These are phyloP conservation scores for Callopanchax toddi DNA, from an alignment of 2,113 vertebrate genomes.

Conservation along the genomic window DNA sequence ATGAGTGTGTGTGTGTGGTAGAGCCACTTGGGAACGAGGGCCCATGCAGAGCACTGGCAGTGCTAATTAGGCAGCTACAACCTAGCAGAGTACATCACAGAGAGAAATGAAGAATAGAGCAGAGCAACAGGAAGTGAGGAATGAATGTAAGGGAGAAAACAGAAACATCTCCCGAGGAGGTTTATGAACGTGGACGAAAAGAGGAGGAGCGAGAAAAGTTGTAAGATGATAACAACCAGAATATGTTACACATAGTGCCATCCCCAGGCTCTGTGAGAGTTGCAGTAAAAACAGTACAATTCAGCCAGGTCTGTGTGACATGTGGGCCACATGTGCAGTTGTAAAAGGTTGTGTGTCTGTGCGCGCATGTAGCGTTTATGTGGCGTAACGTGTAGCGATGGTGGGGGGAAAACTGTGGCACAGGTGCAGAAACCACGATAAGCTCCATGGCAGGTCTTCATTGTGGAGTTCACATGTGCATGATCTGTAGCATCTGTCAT, in stretches of 20 bases:
- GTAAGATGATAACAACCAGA: constrained; percentile 31
- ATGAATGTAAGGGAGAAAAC: constrained; percentile 31
- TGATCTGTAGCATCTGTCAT: constrained; percentile 32
- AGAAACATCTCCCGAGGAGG: constrained; percentile 39
- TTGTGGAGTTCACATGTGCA: constrained; percentile 32
- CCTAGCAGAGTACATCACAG: constrained; percentile 66
- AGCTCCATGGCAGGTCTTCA: constrained; percentile 21
- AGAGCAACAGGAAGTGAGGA: constrained; percentile 41
- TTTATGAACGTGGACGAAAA: constrained; percentile 16
- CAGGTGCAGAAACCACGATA: constrained; percentile 51
- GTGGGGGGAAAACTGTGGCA: constrained; percentile 6
- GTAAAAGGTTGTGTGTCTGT: neutral
- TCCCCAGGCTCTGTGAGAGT: constrained; percentile 16
- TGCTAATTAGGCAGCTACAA: constrained; percentile 74
- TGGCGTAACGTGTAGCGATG: constrained; percentile 17
- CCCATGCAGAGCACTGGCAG: constrained; percentile 67
- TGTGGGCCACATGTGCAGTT: constrained; percentile 20
- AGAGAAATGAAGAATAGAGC: constrained; percentile 33
- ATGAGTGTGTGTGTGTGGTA: constrained; percentile 23
- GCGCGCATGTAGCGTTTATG: constrained; percentile 1
- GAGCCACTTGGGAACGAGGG: constrained; percentile 50
- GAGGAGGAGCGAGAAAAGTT: constrained; percentile 16
- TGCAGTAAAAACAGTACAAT: constrained; percentile 31
- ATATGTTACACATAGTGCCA: constrained; percentile 28
- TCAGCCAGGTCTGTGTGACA: constrained; percentile 12